phyloP scores from a whole-genome alignment of 2,797 vertebrate genomes.

The Macroramphosus scolopax region DNA sequence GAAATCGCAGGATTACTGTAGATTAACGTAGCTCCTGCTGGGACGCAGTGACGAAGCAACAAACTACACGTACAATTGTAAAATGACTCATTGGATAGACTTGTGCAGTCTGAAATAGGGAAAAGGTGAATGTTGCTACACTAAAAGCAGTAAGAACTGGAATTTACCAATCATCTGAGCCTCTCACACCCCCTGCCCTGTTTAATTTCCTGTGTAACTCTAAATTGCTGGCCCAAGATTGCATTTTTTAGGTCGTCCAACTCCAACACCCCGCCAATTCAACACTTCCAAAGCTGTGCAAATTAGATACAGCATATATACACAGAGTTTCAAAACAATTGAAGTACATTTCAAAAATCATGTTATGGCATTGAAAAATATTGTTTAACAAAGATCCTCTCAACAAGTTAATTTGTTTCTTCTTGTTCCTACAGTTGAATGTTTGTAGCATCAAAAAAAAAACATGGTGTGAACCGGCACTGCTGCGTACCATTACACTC shows the following conservation, averaged over 20 bases:
- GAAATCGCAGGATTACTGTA: background rate
- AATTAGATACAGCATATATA: background rate
- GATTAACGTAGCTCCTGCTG: background rate
- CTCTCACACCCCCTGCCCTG: slow-evolving; percentile 4
- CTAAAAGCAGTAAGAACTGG: slow-evolving; percentile 13
- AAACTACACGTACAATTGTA: background rate
- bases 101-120: background rate
- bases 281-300: background rate
- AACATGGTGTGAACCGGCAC: too few species aligned
- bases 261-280: background rate
- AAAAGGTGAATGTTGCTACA: background rate
- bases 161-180: slow-evolving; percentile 21
- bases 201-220: slow-evolving; percentile 26
- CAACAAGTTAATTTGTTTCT: too few species aligned
- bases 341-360: too few species aligned
- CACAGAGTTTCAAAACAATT: too few species aligned
- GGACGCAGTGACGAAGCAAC: background rate
- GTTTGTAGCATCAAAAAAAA: too few species aligned
- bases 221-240: slow-evolving; percentile 12
- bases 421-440: too few species aligned
- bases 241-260: slow-evolving; percentile 14
- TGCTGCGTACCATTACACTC: too few species aligned
- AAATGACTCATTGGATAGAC: background rate
- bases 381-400: too few species aligned
- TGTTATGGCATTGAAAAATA: too few species aligned